phyloP scores from a whole-genome alignment of 2,888 invertebrate species.

The Hirtodrosophila histrioides region DNA sequence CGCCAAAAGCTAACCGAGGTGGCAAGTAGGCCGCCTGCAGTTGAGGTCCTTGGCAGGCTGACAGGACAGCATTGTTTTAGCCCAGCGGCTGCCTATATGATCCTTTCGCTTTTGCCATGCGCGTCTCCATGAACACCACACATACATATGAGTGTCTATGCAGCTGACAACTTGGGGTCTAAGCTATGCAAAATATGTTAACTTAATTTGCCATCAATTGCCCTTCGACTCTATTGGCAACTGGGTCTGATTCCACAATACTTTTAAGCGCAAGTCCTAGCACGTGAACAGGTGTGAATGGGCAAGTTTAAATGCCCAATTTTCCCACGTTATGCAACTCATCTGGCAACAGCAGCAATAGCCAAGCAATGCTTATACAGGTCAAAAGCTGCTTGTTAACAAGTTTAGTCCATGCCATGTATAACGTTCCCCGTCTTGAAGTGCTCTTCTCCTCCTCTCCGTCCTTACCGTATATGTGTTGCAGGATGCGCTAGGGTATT shows the following conservation, averaged over 20 bases:
- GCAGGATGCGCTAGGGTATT: constrained; percentile 50
- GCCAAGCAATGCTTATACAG: constrained; percentile 23
- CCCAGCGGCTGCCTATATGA: not conserved
- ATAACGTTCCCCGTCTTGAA: constrained; percentile 25
- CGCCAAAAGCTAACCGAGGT: constrained; percentile 2
- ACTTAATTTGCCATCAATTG: constrained; percentile 25
- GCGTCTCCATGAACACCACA: too few relatives aligned
- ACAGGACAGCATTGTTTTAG: constrained; percentile 11
- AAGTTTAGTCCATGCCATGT: constrained; percentile 48
- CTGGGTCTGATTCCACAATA: constrained; percentile 9
- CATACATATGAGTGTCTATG: not conserved
- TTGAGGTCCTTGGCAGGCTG: constrained; percentile 32
- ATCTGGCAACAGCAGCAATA: constrained; percentile 11
- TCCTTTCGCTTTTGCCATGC: constrained; percentile 12
- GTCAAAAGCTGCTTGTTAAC: constrained; percentile 71
- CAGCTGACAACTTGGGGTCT: constrained; percentile 6
- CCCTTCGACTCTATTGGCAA: constrained; percentile 12
- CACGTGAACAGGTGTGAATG: constrained; percentile 21
- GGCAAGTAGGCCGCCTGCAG: constrained; percentile 40
- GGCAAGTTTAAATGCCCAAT: constrained; percentile 14
- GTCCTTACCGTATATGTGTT: constrained; percentile 2
- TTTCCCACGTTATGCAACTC: constrained; percentile 10
- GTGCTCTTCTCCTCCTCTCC: not conserved
- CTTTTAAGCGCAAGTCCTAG: constrained; percentile 2
- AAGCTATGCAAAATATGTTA: constrained; percentile 32